Conservation (phyloP, 2,113 vertebrate species). For the Melanerpes formicivorus region DNA sequence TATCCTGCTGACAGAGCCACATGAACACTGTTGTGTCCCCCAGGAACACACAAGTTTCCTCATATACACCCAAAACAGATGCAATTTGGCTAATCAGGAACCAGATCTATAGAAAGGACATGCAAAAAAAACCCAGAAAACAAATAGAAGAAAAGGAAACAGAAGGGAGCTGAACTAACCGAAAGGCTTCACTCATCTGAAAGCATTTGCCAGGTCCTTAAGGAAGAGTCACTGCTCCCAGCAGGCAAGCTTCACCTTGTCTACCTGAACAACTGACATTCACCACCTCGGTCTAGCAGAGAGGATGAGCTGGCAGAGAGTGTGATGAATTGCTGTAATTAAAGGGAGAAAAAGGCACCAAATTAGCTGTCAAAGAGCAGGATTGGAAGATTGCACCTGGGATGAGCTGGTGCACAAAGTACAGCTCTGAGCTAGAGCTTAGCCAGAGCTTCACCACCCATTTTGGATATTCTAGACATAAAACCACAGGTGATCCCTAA, state of each 20-base stretch:
- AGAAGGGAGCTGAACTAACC: background rate
- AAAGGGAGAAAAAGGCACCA: background rate
- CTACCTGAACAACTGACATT: constrained; percentile 20
- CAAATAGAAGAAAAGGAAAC: background rate
- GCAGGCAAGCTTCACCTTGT: constrained; percentile 23
- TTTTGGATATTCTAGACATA: background rate
- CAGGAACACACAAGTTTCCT: background rate
- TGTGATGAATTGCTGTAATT: constrained; percentile 23
- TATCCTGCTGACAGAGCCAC: background rate
- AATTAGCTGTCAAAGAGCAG: constrained; percentile 8
- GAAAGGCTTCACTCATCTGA: background rate
- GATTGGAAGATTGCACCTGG: background rate
- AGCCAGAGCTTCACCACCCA: background rate
- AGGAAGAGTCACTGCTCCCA: background rate
- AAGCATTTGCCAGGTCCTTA: background rate
- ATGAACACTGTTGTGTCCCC: background rate
- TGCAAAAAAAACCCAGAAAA: background rate
- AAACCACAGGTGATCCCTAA: background rate
- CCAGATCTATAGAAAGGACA: background rate
- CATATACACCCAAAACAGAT: background rate
- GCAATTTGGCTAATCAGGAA: background rate
- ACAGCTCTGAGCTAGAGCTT: background rate
- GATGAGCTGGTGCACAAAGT: background rate
- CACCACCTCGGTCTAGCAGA: background rate
- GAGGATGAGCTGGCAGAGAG: background rate